Conservation (phyloP, 2,888 invertebrate species). For the Athrips mouffetella region DNA sequence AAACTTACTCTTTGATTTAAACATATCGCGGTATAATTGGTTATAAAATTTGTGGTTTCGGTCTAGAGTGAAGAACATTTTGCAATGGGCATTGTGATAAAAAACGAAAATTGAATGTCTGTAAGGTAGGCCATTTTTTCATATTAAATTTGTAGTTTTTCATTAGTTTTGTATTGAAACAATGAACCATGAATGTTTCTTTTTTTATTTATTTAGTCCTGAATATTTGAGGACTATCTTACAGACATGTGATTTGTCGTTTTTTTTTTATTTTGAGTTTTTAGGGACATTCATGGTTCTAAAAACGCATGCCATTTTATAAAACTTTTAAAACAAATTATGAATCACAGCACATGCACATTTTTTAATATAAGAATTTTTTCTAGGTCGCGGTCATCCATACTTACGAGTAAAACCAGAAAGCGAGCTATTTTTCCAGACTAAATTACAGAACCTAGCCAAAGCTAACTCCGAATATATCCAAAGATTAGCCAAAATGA, state of each 20-base stretch:
- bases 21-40: too few relatives aligned
- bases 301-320: constrained; percentile 21
- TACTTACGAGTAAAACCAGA: constrained; percentile 66
- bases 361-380: too few relatives aligned
- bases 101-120: constrained; percentile 58
- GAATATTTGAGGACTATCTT: constrained; percentile 52
- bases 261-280: constrained; percentile 25
- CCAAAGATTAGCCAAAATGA: constrained; percentile 61
- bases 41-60: constrained; percentile 22
- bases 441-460: constrained; percentile 56
- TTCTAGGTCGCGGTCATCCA: constrained; percentile 46
- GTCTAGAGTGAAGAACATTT: constrained; percentile 26
- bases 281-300: constrained; percentile 68
- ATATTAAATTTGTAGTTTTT: constrained; percentile 39
- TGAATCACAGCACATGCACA: too few relatives aligned
- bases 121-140: constrained; percentile 73
- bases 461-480: constrained; percentile 63
- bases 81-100: constrained; percentile 70
- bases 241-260: constrained; percentile 67
- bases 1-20: too few relatives aligned
- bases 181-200: constrained; percentile 71
- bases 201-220: constrained; percentile 24
- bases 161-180: constrained; percentile 22
- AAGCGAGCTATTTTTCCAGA: constrained; percentile 66
- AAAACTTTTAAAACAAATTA: neutral